Percentiles rank a stretch among this genome's conserved stretches.
These are phyloP conservation scores for Clusia tigrina DNA, from an alignment of 2,888 invertebrate genomes.

Conservation along the genomic window DNA sequence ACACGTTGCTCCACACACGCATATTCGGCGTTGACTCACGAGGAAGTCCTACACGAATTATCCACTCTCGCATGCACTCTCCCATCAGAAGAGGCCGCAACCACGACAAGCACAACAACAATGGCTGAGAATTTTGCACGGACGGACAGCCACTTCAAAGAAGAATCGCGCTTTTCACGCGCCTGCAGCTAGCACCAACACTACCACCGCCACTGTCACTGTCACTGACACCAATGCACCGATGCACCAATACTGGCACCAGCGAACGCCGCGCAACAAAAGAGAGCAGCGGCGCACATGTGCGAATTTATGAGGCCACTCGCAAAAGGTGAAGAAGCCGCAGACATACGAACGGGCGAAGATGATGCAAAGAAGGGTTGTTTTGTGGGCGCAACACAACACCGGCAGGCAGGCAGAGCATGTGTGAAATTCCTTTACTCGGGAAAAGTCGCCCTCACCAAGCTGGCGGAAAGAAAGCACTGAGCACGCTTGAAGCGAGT, in stretches of 20 bases:
- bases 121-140: not conserved
- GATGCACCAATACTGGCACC: not conserved
- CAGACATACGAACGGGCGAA: too few species aligned
- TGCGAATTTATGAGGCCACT: not conserved
- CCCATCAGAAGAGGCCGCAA: not conserved
- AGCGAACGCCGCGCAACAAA: not conserved
- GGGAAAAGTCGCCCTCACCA: too few species aligned
- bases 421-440: too few species aligned
- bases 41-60: not conserved
- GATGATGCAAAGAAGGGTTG: too few species aligned
- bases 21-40: not conserved
- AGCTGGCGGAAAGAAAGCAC: not conserved
- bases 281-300: not conserved
- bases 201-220: not conserved
- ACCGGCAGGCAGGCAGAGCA: too few species aligned
- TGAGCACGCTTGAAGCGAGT: not conserved
- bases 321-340: too few species aligned
- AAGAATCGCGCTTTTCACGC: constrained; percentile 1
- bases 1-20: not conserved
- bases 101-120: not conserved
- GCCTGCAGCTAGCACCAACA: not conserved
- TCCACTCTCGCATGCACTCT: not conserved
- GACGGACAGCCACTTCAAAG: not conserved
- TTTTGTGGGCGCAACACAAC: too few species aligned
- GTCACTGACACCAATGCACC: too few species aligned